Evolutionary conservation across 1,140 invertebrate species (phyloP).

Genomic region (Drosophila takahashii): DNA sequence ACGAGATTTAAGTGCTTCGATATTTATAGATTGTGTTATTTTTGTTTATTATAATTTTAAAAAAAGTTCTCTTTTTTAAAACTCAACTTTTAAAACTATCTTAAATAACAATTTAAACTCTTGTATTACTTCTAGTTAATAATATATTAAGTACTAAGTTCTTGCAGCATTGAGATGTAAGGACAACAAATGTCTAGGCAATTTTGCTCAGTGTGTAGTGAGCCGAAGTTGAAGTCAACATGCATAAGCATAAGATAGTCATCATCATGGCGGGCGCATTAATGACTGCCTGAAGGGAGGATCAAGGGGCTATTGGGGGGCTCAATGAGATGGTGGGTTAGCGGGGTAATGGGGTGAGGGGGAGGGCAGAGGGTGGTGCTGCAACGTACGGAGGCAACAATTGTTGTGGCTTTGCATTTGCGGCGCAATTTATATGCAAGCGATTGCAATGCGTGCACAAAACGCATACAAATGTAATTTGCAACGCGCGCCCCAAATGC

Average conservation of each 20-base stretch:
- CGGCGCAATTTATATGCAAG: slow-evolving; percentile 79
- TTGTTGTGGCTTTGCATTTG: slow-evolving; percentile 82
- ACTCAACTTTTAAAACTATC: no score
- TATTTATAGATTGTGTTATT: no score
- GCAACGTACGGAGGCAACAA: slow-evolving; percentile 41
- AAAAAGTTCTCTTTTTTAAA: no score
- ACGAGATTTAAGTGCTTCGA: no score
- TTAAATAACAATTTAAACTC: no score
- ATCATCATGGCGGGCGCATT: slow-evolving; percentile 76
- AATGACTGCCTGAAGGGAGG: slow-evolving; percentile 60
- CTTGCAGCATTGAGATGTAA: not conserved
- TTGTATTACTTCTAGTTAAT: no score
- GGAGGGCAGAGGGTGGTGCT: not conserved
- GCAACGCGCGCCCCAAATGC: slow-evolving; percentile 70
- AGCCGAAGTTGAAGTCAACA: slow-evolving; percentile 52
- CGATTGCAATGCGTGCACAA: slow-evolving; percentile 80
- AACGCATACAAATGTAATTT: slow-evolving; percentile 83
- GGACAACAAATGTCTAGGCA: not conserved
- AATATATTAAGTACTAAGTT: not conserved
- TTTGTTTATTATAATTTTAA: no score
- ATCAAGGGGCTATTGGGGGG: not conserved
- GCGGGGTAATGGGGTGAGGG: not conserved
- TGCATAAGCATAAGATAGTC: slow-evolving; percentile 78
- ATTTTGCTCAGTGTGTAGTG: slow-evolving; percentile 12
- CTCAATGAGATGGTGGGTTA: not conserved